Conservation (phyloP, 2,888 invertebrate genomes). For the Empis stercorea region DNA sequence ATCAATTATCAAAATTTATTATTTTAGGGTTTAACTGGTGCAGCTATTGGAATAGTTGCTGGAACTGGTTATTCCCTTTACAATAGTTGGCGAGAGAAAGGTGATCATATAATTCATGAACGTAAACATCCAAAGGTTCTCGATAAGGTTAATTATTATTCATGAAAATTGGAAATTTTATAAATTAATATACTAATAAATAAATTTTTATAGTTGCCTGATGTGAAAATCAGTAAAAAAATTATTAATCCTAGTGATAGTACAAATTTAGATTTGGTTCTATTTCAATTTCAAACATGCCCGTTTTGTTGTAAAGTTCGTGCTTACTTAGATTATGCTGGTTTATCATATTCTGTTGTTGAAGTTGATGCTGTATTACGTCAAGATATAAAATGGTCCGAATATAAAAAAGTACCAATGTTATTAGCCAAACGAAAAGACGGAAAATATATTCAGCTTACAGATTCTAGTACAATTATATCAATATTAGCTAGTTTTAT, state of each 20-base stretch:
- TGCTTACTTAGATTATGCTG: conserved; percentile 81
- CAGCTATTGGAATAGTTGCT: conserved; percentile 12
- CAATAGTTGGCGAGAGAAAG: conserved; percentile 20
- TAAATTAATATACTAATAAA: too few relatives aligned
- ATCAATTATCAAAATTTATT: too few relatives aligned
- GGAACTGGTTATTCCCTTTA: conserved; percentile 41
- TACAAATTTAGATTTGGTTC: conserved; percentile 60
- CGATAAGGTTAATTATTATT: conserved; percentile 18
- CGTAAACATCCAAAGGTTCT: conserved; percentile 29
- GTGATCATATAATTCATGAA: conserved; percentile 33
- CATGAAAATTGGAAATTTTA: too few relatives aligned
- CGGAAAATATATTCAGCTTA: conserved; percentile 67
- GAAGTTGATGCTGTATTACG: conserved; percentile 84
- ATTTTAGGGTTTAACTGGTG: too few relatives aligned
- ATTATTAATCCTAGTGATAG: conserved; percentile 50
- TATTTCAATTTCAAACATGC: conserved; percentile 96
- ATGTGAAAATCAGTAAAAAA: conserved; percentile 45
- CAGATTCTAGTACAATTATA: conserved; percentile 89
- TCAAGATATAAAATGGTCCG: conserved; percentile 73
- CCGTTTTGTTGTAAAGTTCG: conserved; percentile 92
- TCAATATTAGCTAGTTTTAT: conserved; percentile 74
- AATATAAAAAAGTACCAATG: conserved; percentile 91
- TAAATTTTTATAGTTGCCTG: conserved; percentile 31
- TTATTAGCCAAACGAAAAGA: conserved; percentile 59
- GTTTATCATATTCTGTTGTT: conserved; percentile 87